A percentile compares a stretch with the other conserved stretches of the same genome.
Conservation (phyloP, 2,113 vertebrate species). For the Rhipidura dahli region DNA sequence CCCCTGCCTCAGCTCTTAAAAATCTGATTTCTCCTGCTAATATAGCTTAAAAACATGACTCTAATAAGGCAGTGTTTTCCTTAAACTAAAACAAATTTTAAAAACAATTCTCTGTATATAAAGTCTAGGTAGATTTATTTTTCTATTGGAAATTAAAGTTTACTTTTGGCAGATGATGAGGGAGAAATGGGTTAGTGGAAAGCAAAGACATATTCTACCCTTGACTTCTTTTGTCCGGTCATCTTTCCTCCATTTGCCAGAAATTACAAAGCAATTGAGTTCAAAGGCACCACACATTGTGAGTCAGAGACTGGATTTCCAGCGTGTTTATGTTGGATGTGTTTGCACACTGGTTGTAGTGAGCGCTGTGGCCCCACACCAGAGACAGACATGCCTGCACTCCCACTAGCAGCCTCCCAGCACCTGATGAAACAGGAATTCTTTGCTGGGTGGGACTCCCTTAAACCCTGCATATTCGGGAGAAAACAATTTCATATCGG, state of each 20-base stretch:
- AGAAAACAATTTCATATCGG: not conserved
- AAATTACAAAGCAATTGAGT: not conserved
- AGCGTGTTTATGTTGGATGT: not conserved
- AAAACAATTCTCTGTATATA: not conserved
- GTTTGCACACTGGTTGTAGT: not conserved
- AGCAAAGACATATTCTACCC: not conserved
- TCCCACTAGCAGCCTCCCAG: not conserved
- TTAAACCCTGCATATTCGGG: not conserved
- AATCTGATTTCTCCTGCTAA: not conserved
- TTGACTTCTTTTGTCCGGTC: not conserved
- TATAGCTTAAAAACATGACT: not conserved
- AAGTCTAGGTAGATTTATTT: constrained; percentile 18
- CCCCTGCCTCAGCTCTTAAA: not conserved
- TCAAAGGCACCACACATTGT: not conserved
- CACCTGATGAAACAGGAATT: not conserved
- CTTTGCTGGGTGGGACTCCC: not conserved
- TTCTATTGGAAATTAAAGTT: constrained; percentile 22
- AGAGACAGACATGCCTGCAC: not conserved
- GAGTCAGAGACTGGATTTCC: not conserved
- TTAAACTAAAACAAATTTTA: not conserved
- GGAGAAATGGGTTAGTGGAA: not conserved
- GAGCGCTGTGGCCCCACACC: not conserved
- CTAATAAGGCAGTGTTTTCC: not conserved
- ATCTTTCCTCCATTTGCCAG: constrained; percentile 22
- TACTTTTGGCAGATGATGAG: constrained; percentile 15